Evolutionary conservation across 2,113 vertebrate genomes (phyloP), one percentile per base, ranked within the genome.

Genomic region (Stegostoma tigrinum): DNA sequence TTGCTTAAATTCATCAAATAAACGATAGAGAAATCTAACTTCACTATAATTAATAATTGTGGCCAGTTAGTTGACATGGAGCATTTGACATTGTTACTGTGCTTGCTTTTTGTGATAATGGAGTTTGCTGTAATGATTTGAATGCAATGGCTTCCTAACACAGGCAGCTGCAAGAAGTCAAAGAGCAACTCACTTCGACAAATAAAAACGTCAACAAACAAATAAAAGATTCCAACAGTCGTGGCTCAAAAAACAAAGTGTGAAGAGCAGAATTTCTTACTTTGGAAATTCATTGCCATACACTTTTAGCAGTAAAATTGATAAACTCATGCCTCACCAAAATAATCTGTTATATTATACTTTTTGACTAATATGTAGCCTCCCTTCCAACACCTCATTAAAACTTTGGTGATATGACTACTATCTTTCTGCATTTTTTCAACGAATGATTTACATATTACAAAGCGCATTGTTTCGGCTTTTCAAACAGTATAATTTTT

Each of bases 401-500:
- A 91, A 66, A 6, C 66, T 66, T 34, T 14, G n/a, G 55, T 66
- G 14, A 64, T 91, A n/a, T 64, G 89, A 66, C 61, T 19, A 64
- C 38, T 67, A 67, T 93, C 64, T 66, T 64, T 66, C 48, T 66
- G 15, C 55, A 67, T 23, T 66, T 66, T 34, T 34, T 66, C n/a
- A 66, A 66, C 61, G 38, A 93, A 66, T 38, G 61, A 67, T 19
- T 38, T n/a, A 19, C 66, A 93, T 27, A 38, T 61, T 66, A 17
- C 2, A 66, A 34, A 34, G 5, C 30, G n/a, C 66, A 61, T 93
- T 93, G 24, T 64, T 91, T 91, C 27, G 45, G 52, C 87, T 91
- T 93, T 93, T 66, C 89, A 93, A 93, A 75, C 27, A 72, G 27
- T 95, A 72, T 72, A 95, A 75, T 72, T 52, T 95, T 72, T 72